These are phyloP conservation scores for Megaleporinus macrocephalus DNA, from an alignment of 2,113 vertebrate species.

Conservation along the genomic window DNA sequence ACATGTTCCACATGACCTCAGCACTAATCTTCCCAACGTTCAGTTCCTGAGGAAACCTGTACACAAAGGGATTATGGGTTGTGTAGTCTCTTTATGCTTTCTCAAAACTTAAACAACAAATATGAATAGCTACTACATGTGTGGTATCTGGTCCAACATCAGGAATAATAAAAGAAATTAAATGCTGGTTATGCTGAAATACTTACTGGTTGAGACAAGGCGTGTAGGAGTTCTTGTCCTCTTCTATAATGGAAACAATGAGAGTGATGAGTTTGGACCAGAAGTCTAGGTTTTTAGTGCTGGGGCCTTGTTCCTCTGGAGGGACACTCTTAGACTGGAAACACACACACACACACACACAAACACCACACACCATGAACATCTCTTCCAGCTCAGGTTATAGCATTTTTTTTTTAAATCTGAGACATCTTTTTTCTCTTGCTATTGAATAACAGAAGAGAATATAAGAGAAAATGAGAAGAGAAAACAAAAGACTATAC, in stretches of 20 bases:
- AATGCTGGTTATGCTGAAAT: not conserved
- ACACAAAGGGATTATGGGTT: not conserved
- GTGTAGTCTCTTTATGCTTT: not conserved
- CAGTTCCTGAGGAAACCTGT: slow-evolving; percentile 91
- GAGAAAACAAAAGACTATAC: too few species aligned
- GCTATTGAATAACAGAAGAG: not conserved
- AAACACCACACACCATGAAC: slow-evolving; percentile 6
- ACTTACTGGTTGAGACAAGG: slow-evolving; percentile 98
- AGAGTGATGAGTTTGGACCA: slow-evolving; percentile 99
- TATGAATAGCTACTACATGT: too few species aligned
- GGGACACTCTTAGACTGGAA: slow-evolving; percentile 89
- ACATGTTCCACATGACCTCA: slow-evolving; percentile 99
- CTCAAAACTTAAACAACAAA: not conserved
- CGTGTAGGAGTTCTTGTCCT: slow-evolving; percentile 98
- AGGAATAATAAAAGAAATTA: not conserved
- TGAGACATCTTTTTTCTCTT: not conserved
- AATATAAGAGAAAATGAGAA: not conserved
- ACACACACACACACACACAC: slow-evolving; percentile 12
- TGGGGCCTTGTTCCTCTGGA: slow-evolving; percentile 95
- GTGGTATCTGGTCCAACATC: too few species aligned
- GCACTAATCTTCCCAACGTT: slow-evolving; percentile 98
- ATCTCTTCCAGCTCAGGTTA: not conserved
- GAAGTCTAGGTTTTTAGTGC: slow-evolving; percentile 96
- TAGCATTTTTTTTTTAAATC: not conserved
- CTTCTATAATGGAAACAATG: slow-evolving; percentile 97